These are phyloP conservation scores for Orius insidiosus DNA, from an alignment of 1,140 invertebrate genomes.

Conservation along the genomic window DNA sequence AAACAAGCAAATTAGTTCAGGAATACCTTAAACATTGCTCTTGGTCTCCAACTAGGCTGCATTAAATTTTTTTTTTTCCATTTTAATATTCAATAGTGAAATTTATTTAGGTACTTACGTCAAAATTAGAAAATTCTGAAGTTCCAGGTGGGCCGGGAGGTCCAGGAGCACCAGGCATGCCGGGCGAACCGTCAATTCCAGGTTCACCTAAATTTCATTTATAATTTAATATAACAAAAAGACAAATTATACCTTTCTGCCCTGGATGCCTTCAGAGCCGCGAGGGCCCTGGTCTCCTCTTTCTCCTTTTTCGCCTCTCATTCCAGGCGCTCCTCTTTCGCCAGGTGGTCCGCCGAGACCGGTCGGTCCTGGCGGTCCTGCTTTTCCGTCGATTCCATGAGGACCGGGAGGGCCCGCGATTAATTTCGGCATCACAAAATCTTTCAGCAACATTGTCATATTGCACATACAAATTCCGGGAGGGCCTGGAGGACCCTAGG, in stretches of 20 bases:
- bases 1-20: not conserved
- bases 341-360: conserved; percentile 25
- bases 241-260: not conserved
- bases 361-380: conserved; percentile 56
- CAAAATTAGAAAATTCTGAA: conserved; percentile 54
- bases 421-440: conserved; percentile 40
- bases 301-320: conserved; percentile 25
- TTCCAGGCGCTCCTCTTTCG: too few relatives aligned
- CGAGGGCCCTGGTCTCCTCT: too few relatives aligned
- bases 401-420: conserved; percentile 31
- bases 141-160: conserved; percentile 60
- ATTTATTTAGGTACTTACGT: conserved; percentile 26
- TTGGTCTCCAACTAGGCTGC: conserved; percentile 57
- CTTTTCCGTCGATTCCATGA: conserved; percentile 37
- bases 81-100: not conserved
- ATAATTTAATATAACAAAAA: not conserved
- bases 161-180: conserved; percentile 49
- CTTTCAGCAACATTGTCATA: conserved; percentile 37
- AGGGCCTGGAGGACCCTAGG: conserved; percentile 31
- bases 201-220: conserved; percentile 36
- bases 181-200: conserved; percentile 54
- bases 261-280: too few relatives aligned
- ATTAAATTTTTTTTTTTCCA: conserved; percentile 4
- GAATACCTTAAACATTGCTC: conserved; percentile 41
- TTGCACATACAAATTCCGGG: conserved; percentile 48